Evolutionary conservation across 2,797 vertebrate genomes (phyloP), one percentile per base, ranked within the genome.

Genomic region (Prionace glauca): DNA sequence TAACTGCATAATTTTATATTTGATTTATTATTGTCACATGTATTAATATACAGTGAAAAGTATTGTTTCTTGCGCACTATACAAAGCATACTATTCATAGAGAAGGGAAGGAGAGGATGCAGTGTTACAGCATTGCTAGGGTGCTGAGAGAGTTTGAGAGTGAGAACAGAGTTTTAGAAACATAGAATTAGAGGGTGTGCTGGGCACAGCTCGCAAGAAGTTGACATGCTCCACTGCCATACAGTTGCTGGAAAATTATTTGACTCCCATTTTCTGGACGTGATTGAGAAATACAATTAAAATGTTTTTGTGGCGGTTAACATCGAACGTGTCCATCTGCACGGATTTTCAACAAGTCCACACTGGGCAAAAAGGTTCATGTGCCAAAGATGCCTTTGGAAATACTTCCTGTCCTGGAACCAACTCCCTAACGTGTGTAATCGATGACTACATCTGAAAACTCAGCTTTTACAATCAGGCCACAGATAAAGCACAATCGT

Each of bases 301-400:
- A 65, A 90, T 62, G 5, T 69, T 84, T 92, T 67, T 41, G 90
- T 41, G 24, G 20, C 18, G 24, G 36, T 69, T 92, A 92, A 69
- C n/a, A 14, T 69, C 36, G 2, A 69, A 36, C n/a, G 0, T 69
- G 65, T 3, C 62, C 18, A 36, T 69, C 90, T 92, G 65, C 65
- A 41, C 20, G 24, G 90, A 36, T 92, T 92, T 92, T 92, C 32
- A 92, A 69, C 65, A 41, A 69, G 90, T 41, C 67, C 65, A 69
- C 36, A 69, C 62, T 41, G n/a, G 65, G 65, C 36, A 24, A 92
- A 92, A 56, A 41, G 90, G n/a, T 69, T 92, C 69, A 69, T 69
- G 90, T 92, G n/a, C 62, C 90, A 92, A 67, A 67, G 32, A 69
- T 92, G 90, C 41, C n/a, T 69, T 41, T 24, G 81, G 79, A 84